Base-by-base conservation (phyloP, 2,797 vertebrate species). In the Parotocinclus haroldoi region DNA sequence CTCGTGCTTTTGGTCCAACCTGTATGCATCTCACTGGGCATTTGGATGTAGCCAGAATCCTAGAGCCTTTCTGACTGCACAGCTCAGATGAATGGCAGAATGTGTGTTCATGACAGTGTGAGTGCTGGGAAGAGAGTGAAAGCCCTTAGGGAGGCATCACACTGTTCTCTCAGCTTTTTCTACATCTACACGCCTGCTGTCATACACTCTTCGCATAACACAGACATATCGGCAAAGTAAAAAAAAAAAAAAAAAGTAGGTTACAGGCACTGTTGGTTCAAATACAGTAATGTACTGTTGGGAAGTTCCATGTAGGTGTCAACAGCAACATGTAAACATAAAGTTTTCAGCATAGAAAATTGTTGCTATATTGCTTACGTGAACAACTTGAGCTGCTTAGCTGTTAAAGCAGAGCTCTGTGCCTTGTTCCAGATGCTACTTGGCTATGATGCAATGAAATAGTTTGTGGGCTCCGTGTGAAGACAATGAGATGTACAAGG, bases 361-460 rank as follows among this genome's bases (percentile, higher is more conserved):
- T 12, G n/a, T n/a, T 46, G 12, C 13, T 46, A 46, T n/a, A 13
- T 11, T 46, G 45, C 4, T 13, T n/a, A n/a, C 5, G 13, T 46
- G 45, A 27, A 27, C 27, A 27, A 27, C 27, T 27, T 27, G 27
- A 27, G 27, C 27, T 27, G 27, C 27, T 27, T 42, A 11, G 10
- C 42, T 56, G 63, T 40, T 36, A 38, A 55, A 55, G 46, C n/a
- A 37, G 19, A 46, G 27, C 16, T 56, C 54, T 55, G 42, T 65
- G 51, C n/a, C 52, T 55, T 38, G 52, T 65, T 65, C 51, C 63
- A 65, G 63, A 65, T 56, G 54, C 42, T n/a, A 10, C 40, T 64
- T 42, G 13, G 53, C n/a, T 19, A 27, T 55, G 52, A 39, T 7
- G 16, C 13, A 14, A 8, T 10, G 50, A 14, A 37, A 52, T 52